Base-by-base conservation (phyloP, 2,113 vertebrate species). In the Pachyramphus minor region DNA sequence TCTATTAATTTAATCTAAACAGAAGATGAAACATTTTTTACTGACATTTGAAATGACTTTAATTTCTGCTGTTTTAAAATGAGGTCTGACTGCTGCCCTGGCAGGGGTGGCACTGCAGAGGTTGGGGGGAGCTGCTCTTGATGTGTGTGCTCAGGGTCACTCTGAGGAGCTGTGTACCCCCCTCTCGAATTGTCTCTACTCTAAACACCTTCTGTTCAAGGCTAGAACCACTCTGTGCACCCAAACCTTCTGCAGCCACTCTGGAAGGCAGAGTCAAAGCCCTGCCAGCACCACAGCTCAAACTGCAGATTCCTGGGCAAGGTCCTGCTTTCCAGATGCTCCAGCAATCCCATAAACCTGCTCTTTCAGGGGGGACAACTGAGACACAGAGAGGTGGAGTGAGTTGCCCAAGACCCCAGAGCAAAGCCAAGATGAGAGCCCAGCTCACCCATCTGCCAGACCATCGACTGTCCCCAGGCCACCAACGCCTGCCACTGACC, bases 1-100 rank as follows among this genome's bases (percentile, higher is more conserved):
- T 99, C 99, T 98, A 99, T 99, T 98, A 99, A 98, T 97, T 98
- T 99, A 98, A 99, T 99, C 99, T 99, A 99, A 98, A 98, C 98
- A 98, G 97, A 98, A 99, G 98, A 99, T 8, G 98, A 98, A 97
- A 99, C 88, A 98, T 96, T 95, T 97, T 96, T 95, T 97, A 97
- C 95, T 95, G 77, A 88, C 91, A 91, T 75, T 76, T 78, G 78
- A 85, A 79, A 17, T 63, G 0, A 79, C 63, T 88, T 93, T 23
- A 11, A 16, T 72, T 78, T 83, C 66, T 30, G 77, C 77, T 68
- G 52, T 84, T 84, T 58, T 68, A 50, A 49, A 25, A 25, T 22
- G 25, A 56, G 37, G 47, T 50, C 68, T 63, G 33, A 73, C 59
- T 50, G 52, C 35, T 49, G 74, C 47, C 37, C n/a, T 30, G 9